These are phyloP conservation scores for Machimus atricapillus DNA, from an alignment of 2,888 invertebrate species.

Conservation along the genomic window DNA sequence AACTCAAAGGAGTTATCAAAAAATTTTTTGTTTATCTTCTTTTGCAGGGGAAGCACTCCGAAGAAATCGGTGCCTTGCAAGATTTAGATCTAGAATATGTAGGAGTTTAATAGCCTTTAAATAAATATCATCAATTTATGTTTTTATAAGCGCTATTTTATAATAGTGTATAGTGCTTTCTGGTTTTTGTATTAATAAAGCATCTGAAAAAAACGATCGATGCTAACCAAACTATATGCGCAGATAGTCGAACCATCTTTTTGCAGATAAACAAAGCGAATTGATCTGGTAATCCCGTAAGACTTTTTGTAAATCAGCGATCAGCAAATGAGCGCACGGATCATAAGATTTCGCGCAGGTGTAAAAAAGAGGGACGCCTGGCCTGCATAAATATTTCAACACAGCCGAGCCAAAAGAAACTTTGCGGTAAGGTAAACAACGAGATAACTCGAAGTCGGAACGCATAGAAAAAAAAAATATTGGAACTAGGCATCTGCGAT, in stretches of 20 bases:
- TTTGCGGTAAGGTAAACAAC: conserved; percentile 26
- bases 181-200: neutral
- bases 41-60: neutral
- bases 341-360: conserved; percentile 44
- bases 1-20: neutral
- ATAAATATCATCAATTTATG: no score
- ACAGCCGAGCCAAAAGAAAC: neutral
- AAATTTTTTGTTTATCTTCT: neutral
- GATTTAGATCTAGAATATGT: no score
- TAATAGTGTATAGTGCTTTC: neutral
- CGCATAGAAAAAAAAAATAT: neutral
- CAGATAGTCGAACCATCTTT: neutral
- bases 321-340: neutral
- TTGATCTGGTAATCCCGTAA: conserved; percentile 15
- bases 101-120: no score
- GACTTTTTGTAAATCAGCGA: neutral
- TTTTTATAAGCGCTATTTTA: neutral
- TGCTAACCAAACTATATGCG: neutral
- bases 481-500: neutral
- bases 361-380: conserved; percentile 34
- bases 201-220: neutral
- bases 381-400: neutral
- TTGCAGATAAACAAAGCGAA: neutral
- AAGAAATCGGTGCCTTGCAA: no score
- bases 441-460: neutral